Base-by-base conservation (phyloP, 2,888 invertebrate genomes). In the Tuta absoluta region DNA sequence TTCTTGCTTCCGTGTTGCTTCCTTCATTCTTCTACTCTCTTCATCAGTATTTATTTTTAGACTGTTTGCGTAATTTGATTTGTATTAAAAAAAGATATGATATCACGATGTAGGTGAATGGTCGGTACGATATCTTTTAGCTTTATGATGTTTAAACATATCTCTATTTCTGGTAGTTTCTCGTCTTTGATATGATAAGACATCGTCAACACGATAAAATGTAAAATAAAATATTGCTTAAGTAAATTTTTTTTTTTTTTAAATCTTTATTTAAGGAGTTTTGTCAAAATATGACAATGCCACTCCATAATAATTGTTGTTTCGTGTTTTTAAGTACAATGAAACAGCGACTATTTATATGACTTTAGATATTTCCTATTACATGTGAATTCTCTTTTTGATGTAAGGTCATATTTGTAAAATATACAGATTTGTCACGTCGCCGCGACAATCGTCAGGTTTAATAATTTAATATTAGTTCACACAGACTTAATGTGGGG, bases 21-120 rank as follows among this genome's bases (percentile, higher is more conserved):
- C 61, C 48, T 48, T 41, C 12, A 14, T 41, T 41, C 41, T 38
- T 17, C 24, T 24, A 37, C 60, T 61, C 48, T 61, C 61, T 48
- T 61, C 45, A n/a, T 28, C 5, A 41, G 12, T 19, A 38, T 17
- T 38, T 58, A 19, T 58, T 58, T 58, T 33, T 23, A 28, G 14
- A 12, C 24, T 56, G 56, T 24, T 56, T 5, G 23, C 24, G 23
- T 56, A 24, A 56, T 51, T 51, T 12, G 51, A 21, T 12, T 21
- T 17, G n/a, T 10, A 23, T 51, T 19, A 11, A 8, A 23, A 23
- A 51, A 21, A 21, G 19, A 51, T 21, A 21, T 51, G 21, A 49
- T 21, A 21, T 49, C 48, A 51, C 51, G 51, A 21, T 51, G 51
- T 23, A 11, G 51, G 51, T 21, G 51, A 51, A 51, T 51, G 51